phyloP scores from a whole-genome alignment of 2,888 invertebrate species.

The Gortyna flavago region DNA sequence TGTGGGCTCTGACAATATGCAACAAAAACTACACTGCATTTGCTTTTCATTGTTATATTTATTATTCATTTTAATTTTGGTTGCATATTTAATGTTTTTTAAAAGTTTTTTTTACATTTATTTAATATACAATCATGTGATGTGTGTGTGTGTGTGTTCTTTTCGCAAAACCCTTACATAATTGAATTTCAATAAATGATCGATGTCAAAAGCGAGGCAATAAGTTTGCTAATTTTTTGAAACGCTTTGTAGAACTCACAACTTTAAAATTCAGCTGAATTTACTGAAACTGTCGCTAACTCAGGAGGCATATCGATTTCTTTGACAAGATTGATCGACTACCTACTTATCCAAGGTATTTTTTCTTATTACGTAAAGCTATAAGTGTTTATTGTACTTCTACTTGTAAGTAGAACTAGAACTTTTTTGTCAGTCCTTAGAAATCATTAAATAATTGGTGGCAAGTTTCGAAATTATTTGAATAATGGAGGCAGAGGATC shows the following conservation, averaged over 20 bases:
- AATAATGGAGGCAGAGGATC: not conserved
- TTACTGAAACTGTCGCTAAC: not conserved
- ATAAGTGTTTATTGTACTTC: not conserved
- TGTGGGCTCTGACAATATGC: not conserved
- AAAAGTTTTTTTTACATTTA: not conserved
- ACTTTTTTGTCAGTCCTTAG: not conserved
- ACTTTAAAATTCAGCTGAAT: not conserved
- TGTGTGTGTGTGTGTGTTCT: too few species aligned
- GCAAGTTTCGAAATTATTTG: not conserved
- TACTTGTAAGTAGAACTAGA: not conserved
- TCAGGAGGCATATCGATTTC: not conserved
- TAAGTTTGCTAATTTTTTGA: not conserved
- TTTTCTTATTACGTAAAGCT: not conserved
- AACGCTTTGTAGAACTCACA: not conserved
- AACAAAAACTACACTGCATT: not conserved
- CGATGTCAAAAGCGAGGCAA: not conserved
- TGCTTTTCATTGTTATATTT: not conserved
- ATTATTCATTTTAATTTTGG: not conserved
- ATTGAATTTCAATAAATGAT: not conserved
- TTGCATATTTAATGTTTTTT: not conserved
- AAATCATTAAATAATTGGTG: too few species aligned
- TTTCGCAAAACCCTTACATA: not conserved
- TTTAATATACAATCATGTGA: not conserved
- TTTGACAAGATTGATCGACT: not conserved
- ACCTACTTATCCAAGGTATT: not conserved